phyloP scores from a whole-genome alignment of 2,113 vertebrate species.

The Miniopterus natalensis region DNA sequence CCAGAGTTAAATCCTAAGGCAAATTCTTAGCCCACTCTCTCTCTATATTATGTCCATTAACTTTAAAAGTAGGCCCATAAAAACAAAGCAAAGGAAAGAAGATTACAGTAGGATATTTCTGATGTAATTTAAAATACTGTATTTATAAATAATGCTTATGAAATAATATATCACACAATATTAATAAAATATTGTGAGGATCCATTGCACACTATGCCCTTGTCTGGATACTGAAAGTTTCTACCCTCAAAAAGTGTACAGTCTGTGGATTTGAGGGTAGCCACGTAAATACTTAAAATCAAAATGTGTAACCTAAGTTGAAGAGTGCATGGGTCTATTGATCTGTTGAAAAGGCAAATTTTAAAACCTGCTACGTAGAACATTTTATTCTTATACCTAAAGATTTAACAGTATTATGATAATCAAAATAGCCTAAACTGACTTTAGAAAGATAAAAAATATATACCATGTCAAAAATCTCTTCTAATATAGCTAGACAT shows the following conservation, averaged over 20 bases:
- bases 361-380: slow-evolving; percentile 17
- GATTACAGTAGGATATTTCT: not conserved
- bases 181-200: slow-evolving; percentile 24
- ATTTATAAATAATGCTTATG: slow-evolving; percentile 58
- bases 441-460: slow-evolving; percentile 7
- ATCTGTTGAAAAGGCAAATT: not conserved
- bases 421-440: not conserved
- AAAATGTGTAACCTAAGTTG: not conserved
- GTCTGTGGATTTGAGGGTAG: not conserved
- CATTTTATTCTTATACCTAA: not conserved
- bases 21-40: slow-evolving; percentile 30
- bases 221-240: not conserved
- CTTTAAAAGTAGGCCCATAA: slow-evolving; percentile 31
- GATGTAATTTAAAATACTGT: slow-evolving; percentile 13
- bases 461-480: not conserved
- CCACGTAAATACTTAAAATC: slow-evolving; percentile 2
- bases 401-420: not conserved
- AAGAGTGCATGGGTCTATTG: not conserved
- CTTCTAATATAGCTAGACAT: not conserved
- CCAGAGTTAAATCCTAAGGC: slow-evolving; percentile 48
- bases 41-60: slow-evolving; percentile 50
- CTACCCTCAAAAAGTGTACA: not conserved
- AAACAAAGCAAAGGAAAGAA: slow-evolving; percentile 36
- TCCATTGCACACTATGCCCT: not conserved
- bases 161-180: not conserved